Percentiles rank a stretch among this genome's conserved stretches.
Conservation (phyloP, 2,113 vertebrate genomes). For the Prinia subflava region DNA sequence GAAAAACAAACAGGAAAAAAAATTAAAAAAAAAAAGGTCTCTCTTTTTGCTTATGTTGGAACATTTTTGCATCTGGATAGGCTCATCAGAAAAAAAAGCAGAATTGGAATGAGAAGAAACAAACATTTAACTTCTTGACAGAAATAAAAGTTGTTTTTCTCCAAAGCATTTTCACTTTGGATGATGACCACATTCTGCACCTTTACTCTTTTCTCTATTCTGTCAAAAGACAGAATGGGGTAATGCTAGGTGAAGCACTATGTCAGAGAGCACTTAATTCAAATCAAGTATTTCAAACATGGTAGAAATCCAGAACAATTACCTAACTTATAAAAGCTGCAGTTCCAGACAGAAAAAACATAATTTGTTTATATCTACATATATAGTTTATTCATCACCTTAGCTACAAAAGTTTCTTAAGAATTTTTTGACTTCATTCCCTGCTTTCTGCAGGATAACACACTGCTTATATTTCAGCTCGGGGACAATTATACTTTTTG, state of each 20-base stretch:
- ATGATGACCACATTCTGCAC: background rate
- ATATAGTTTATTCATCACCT: background rate
- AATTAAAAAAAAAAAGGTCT: background rate
- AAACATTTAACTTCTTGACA: background rate
- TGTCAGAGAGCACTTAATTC: background rate
- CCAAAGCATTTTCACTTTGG: background rate
- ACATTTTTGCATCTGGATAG: background rate
- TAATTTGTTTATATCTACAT: background rate
- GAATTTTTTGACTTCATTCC: background rate
- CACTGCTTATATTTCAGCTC: background rate
- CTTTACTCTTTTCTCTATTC: background rate
- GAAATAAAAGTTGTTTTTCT: background rate
- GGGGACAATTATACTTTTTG: background rate
- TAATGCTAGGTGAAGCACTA: background rate
- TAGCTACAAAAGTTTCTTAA: background rate
- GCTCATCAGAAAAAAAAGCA: background rate
- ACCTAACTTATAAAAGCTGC: background rate
- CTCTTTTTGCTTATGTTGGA: background rate
- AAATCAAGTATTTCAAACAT: background rate
- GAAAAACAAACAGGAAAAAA: background rate
- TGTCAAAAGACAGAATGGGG: background rate
- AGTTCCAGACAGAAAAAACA: background rate
- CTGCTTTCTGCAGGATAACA: background rate
- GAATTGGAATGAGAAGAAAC: background rate
- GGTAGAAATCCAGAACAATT: background rate